Evolutionary conservation across 2,888 invertebrate species (phyloP), one percentile per base, ranked within the genome.

Genomic region (Lasioglossum oenotherae): DNA sequence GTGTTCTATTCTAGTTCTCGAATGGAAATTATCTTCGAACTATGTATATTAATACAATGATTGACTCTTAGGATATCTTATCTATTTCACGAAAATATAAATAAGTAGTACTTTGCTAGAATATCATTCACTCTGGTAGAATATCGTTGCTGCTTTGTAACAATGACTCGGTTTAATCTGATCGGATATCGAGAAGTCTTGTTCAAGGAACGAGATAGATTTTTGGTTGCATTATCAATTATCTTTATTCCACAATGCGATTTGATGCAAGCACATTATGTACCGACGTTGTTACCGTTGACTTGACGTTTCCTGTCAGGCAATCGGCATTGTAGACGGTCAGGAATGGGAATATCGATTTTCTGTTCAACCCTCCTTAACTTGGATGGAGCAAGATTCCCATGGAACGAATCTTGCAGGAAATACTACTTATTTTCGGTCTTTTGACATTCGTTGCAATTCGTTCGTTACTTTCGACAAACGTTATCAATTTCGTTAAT

Each of bases 291-390:
- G 74, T 86, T 77, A 74, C 60, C 23, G 79, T 81, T 78, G 80
- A 84, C 79, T 84, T 78, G 85, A 88, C 87, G 71, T 79, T 87
- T 85, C 79, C 81, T 84, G 86, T 80, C 80, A 80, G 49, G 78
- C 86, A 81, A 86, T 87, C 82, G 80, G 81, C 78, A 86, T 83
- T 83, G 78, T 75, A 83, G 80, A 86, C 77, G 77, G 79, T 81
- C 77, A 75, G 80, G 80, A 81, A 77, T 80, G 90, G 89, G 90
- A 91, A 91, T 91, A 92, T 92, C 91, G 92, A 92, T 92, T 92
- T 92, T 91, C 92, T 88, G 88, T 89, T 87, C 85, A 81, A 82
- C 87, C 86, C 87, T 87, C 82, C 83, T 84, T 87, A 79, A 85
- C 75, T 81, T 57, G 74, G 78, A 78, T 81, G 81, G 77, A 76